Evolutionary conservation across 2,797 vertebrate species (phyloP).

Genomic region (Micrastur ruficollis): DNA sequence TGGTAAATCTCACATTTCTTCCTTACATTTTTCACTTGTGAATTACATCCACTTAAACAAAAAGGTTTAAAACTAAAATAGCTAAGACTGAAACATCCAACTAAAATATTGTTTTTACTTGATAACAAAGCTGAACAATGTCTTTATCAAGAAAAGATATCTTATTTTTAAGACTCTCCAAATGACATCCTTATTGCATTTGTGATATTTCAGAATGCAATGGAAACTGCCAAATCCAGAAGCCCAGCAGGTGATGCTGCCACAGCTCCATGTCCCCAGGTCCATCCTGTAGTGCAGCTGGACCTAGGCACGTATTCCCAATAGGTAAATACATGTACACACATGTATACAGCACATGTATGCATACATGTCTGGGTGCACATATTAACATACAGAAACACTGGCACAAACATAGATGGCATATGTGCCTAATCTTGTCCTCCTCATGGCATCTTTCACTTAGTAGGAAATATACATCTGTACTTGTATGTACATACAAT

Average conservation of each 20-base stretch:
- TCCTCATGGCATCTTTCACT: not conserved
- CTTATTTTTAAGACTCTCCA: not conserved
- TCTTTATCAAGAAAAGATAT: not conserved
- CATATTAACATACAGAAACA: not conserved
- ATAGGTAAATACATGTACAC: too few relatives aligned
- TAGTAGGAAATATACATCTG: not conserved
- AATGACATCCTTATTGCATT: not conserved
- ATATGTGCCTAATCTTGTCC: not conserved
- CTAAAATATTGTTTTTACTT: not conserved
- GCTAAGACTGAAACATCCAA: not conserved
- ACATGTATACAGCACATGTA: not conserved
- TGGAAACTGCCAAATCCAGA: not conserved
- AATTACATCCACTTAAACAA: not conserved
- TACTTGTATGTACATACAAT: too few relatives aligned
- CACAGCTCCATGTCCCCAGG: not conserved
- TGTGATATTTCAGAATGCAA: not conserved
- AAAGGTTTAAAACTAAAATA: not conserved
- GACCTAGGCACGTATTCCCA: not conserved
- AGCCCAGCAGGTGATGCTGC: not conserved
- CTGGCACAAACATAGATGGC: not conserved
- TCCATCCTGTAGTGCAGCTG: rapidly evolving
- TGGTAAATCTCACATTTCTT: not conserved
- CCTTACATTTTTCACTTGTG: not conserved
- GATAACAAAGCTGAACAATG: not conserved
- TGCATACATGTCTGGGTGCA: not conserved